Evolutionary conservation across 2,888 invertebrate species (phyloP), one percentile per base, ranked within the genome.

Genomic region (Octodonta nipae): DNA sequence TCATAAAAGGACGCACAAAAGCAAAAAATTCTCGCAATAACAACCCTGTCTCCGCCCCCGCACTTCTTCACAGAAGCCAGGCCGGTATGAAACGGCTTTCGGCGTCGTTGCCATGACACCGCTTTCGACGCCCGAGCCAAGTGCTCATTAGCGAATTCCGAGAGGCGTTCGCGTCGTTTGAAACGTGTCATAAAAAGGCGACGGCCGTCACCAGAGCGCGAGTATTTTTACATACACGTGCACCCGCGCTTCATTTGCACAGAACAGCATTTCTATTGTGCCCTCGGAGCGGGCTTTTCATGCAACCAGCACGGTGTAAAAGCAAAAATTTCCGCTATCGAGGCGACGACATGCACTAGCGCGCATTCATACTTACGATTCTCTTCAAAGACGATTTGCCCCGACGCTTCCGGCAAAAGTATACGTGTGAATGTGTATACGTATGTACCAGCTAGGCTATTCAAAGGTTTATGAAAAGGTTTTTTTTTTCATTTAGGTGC

Each of bases 71-170:
- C n/a, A n/a, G n/a, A n/a, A n/a, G n/a, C n/a, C n/a, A n/a, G n/a
- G n/a, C n/a, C n/a, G n/a, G n/a, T n/a, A n/a, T n/a, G n/a, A n/a
- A n/a, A n/a, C n/a, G n/a, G n/a, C n/a, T n/a, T n/a, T n/a, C n/a
- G 43, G 47, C 51, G 47, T 47, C 48, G 54, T 55, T 37, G 39
- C 50, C 46, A 54, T 51, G 48, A 52, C 36, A 45, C 55, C 55
- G 46, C 43, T 40, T 42, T 37, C 41, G 51, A 53, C 53, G 51
- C 55, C 52, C 55, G 48, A 50, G 57, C 57, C 56, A 58, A 56
- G 55, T 56, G 55, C 57, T 58, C 58, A 58, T 58, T 58, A 58
- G 58, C 54, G 56, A 57, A 58, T 58, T 58, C 58, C 56, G 52
- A 54, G 50, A 57, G 58, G 56, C 57, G 56, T n/a, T n/a, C n/a